Percentiles rank a stretch among this genome's conserved stretches.
phyloP scores from a whole-genome alignment of 2,113 vertebrate genomes.

The Hyaena hyaena region DNA sequence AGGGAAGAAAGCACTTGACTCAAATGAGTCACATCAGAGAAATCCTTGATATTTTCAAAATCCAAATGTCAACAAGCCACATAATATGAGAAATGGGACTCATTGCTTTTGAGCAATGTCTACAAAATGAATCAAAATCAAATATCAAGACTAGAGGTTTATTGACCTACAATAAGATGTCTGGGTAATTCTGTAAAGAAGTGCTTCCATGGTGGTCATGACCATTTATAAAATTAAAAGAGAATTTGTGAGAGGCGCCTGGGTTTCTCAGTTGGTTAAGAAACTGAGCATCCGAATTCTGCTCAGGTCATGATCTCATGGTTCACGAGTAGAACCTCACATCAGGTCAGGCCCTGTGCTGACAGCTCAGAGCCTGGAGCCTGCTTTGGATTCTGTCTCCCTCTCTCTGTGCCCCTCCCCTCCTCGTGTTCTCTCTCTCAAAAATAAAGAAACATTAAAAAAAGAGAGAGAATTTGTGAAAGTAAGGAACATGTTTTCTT shows the following conservation, averaged over 20 bases:
- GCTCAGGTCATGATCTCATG: too few species aligned
- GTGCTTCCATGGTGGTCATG: not conserved
- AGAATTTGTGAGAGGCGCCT: not conserved
- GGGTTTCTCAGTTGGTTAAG: too few species aligned
- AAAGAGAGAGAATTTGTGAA: not conserved
- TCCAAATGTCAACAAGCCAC: slow-evolving; percentile 67
- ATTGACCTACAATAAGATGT: not conserved
- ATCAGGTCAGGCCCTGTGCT: too few species aligned
- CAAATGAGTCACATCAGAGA: slow-evolving; percentile 63
- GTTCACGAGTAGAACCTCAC: too few species aligned
- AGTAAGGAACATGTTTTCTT: not conserved
- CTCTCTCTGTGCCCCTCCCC: too few species aligned
- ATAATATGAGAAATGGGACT: slow-evolving; percentile 53
- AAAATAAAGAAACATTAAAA: too few species aligned
- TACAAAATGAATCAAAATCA: slow-evolving; percentile 40
- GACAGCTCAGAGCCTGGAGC: too few species aligned
- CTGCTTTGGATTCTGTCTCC: too few species aligned
- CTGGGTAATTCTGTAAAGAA: not conserved
- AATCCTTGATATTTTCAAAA: slow-evolving; percentile 73
- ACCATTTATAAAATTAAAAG: slow-evolving; percentile 8
- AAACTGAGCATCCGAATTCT: too few species aligned
- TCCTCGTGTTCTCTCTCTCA: too few species aligned
- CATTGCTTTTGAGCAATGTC: not conserved
- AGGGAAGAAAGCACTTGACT: not conserved
- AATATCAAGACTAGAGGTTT: not conserved